Conservation (phyloP, 2,797 vertebrate genomes). For the Pseudochromis fuscus region DNA sequence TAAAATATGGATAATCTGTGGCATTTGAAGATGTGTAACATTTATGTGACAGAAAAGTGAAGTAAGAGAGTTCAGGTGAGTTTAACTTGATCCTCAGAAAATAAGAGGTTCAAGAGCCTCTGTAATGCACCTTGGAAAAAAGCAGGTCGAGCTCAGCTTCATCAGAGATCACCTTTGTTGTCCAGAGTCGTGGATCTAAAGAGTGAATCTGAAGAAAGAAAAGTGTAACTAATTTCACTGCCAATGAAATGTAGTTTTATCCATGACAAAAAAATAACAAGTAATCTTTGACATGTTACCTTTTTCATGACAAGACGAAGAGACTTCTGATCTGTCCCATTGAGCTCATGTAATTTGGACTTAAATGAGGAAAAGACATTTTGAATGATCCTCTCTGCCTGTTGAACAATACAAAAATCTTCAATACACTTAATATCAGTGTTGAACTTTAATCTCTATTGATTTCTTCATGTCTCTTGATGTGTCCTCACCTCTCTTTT, state of each 20-base stretch:
- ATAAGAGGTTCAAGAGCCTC: neutral
- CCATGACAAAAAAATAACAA: neutral
- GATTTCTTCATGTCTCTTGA: neutral
- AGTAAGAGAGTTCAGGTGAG: neutral
- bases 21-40: too few species aligned
- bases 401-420: constrained; percentile 35
- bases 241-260: neutral
- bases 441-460: neutral
- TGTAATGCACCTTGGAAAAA: constrained; percentile 77
- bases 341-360: constrained; percentile 72
- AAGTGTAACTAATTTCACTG: neutral
- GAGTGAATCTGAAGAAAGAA: constrained; percentile 73
- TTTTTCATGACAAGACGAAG: constrained; percentile 71
- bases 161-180: constrained; percentile 33
- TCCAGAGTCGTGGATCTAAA: constrained; percentile 77
- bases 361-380: constrained; percentile 79
- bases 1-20: neutral
- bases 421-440: neutral
- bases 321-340: constrained; percentile 73
- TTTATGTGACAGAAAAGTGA: neutral
- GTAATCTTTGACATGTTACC: constrained; percentile 63
- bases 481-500: constrained; percentile 71
- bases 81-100: neutral
- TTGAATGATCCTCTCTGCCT: constrained; percentile 81
- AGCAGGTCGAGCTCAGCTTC: constrained; percentile 71